phyloP scores from a whole-genome alignment of 2,797 vertebrate genomes.

The Microcaecilia unicolor region DNA sequence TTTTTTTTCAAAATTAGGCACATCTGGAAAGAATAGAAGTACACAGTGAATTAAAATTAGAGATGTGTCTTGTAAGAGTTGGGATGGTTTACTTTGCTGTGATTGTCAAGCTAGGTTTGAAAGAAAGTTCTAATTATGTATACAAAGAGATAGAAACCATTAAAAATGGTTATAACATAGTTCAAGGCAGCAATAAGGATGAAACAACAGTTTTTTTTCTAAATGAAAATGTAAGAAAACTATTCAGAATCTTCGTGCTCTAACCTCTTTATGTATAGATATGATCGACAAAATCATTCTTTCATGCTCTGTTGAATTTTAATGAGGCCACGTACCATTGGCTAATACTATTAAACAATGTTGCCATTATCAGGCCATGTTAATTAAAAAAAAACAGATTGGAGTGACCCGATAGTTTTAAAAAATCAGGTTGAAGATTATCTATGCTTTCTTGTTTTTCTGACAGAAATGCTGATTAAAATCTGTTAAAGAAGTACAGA shows the following conservation, averaged over 20 bases:
- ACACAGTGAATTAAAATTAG: neutral
- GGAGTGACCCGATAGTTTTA: neutral
- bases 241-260: constrained; percentile 8
- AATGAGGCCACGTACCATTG: constrained; percentile 8
- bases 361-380: constrained; percentile 2
- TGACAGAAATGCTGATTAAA: too few relatives aligned
- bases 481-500: too few relatives aligned
- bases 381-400: neutral
- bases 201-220: neutral
- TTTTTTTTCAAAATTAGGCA: too few relatives aligned
- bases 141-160: constrained; percentile 12
- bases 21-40: neutral
- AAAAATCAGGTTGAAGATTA: too few relatives aligned
- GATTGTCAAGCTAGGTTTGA: constrained; percentile 7
- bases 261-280: constrained; percentile 13
- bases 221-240: constrained; percentile 1
- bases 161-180: too few relatives aligned
- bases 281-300: constrained; percentile 6
- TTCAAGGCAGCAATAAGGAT: constrained; percentile 5
- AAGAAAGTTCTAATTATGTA: constrained; percentile 11
- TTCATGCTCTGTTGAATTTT: constrained; percentile 9
- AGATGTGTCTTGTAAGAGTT: too few relatives aligned
- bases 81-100: too few relatives aligned
- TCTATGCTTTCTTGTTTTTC: too few relatives aligned
- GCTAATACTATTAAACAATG: constrained; percentile 2